phyloP scores from a whole-genome alignment of 1,140 invertebrate genomes.

The Drosophila watanabei region DNA sequence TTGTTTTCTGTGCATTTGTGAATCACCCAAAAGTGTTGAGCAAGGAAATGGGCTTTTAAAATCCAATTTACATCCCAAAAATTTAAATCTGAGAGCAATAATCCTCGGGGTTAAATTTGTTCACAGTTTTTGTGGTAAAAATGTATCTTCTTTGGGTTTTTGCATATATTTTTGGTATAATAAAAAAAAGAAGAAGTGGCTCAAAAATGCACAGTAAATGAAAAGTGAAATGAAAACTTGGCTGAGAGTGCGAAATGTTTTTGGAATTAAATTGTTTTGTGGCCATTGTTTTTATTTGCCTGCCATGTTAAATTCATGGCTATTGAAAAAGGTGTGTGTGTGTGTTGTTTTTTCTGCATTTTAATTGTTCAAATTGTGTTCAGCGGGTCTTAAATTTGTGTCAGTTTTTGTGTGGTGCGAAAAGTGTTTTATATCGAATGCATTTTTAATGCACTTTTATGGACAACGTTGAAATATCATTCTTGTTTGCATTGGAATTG shows the following conservation, averaged over 20 bases:
- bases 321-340: neutral
- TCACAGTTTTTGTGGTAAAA: conserved; percentile 2
- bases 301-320: conserved; percentile 2
- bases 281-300: conserved; percentile 30
- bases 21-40: conserved; percentile 2
- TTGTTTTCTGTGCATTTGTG: conserved; percentile 8
- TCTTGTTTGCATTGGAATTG: conserved; percentile 45
- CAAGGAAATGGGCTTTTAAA: neutral
- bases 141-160: conserved; percentile 1
- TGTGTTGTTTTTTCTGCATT: neutral
- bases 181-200: conserved; percentile 4
- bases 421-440: conserved; percentile 46
- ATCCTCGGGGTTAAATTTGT: conserved; percentile 13
- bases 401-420: conserved; percentile 43
- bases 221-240: conserved; percentile 19
- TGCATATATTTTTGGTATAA: neutral
- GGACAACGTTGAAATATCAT: conserved; percentile 24
- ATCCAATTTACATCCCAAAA: conserved; percentile 9
- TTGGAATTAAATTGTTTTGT: conserved; percentile 32
- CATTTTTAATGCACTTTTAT: conserved; percentile 42
- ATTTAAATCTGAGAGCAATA: neutral
- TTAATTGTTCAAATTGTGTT: conserved; percentile 33
- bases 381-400: conserved; percentile 37
- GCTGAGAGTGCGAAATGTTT: conserved; percentile 17
- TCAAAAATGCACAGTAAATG: conserved; percentile 28